Conservation (phyloP, 1,140 invertebrate genomes). For the Eriosoma lanigerum region DNA sequence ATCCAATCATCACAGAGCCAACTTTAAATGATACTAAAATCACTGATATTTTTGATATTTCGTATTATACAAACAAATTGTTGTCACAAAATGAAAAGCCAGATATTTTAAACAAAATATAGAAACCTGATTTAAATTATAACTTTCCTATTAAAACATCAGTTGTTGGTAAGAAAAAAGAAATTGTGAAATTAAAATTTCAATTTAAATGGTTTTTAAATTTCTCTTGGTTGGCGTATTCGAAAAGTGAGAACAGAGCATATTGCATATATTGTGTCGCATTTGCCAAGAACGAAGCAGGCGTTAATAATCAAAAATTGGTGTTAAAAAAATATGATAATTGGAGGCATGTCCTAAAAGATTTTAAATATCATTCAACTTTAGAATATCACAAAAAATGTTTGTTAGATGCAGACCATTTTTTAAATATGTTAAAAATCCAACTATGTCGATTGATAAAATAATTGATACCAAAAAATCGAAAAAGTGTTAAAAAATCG, state of each 20-base stretch:
- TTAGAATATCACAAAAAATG: neutral
- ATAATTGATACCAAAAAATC: too few species aligned
- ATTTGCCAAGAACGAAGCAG: neutral
- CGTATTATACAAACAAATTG: neutral
- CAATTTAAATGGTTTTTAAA: too few species aligned
- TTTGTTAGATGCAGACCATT: neutral
- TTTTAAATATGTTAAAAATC: neutral
- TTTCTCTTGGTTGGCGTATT: neutral
- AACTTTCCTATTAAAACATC: neutral
- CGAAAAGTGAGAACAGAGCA: neutral
- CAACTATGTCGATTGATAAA: neutral
- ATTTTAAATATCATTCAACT: neutral
- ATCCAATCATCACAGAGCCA: neutral
- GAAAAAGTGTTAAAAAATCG: too few species aligned
- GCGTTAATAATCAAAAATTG: neutral
- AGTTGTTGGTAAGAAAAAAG: neutral
- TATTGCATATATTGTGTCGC: slow-evolving; percentile 15
- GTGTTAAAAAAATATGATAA: neutral
- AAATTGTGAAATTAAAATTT: neutral
- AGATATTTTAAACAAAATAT: neutral
- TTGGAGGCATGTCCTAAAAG: neutral
- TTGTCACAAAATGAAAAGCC: neutral
- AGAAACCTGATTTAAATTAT: neutral
- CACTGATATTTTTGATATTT: neutral
- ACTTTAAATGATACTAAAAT: slow-evolving; percentile 2